Evolutionary conservation across 2,888 invertebrate species (phyloP).

Genomic region (Margaritifera margaritifera): DNA sequence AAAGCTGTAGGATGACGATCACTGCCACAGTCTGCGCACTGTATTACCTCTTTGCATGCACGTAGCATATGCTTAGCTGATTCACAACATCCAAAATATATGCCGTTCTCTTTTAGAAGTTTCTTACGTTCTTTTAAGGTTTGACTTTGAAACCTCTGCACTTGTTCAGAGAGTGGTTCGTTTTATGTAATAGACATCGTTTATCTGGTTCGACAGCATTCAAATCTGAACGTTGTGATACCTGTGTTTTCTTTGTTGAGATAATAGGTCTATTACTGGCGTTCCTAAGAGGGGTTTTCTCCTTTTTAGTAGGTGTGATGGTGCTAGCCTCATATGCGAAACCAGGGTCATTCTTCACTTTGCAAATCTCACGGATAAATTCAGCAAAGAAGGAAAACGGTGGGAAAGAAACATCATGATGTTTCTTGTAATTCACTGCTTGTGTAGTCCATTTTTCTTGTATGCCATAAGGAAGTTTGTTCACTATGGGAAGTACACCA

Average conservation of each 20-base stretch:
- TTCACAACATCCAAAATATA: conserved; percentile 12
- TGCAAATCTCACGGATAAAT: conserved; percentile 5
- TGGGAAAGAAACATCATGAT: conserved; percentile 7
- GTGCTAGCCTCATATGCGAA: conserved; percentile 4
- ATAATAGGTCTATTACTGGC: neutral
- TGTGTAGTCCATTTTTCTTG: conserved; percentile 14
- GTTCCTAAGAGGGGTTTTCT: too few species aligned
- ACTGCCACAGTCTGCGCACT: conserved; percentile 10
- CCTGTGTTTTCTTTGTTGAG: neutral
- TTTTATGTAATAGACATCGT: neutral
- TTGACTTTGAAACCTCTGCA: conserved; percentile 9
- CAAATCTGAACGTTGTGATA: neutral
- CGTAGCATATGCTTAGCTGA: conserved; percentile 7
- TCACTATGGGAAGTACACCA: conserved; percentile 9
- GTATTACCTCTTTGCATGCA: conserved; percentile 1
- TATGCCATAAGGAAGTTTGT: too few species aligned
- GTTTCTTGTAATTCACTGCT: conserved; percentile 9
- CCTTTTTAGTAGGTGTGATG: too few species aligned
- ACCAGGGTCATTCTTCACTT: conserved; percentile 15
- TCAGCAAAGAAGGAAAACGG: conserved; percentile 11
- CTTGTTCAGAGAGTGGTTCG: conserved; percentile 14
- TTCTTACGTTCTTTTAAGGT: conserved; percentile 7
- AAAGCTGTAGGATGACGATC: conserved; percentile 3
- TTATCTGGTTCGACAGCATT: neutral
- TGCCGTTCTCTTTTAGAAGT: conserved; percentile 11